These are phyloP conservation scores for Tapirus indicus DNA, from an alignment of 2,797 vertebrate species.

Conservation along the genomic window DNA sequence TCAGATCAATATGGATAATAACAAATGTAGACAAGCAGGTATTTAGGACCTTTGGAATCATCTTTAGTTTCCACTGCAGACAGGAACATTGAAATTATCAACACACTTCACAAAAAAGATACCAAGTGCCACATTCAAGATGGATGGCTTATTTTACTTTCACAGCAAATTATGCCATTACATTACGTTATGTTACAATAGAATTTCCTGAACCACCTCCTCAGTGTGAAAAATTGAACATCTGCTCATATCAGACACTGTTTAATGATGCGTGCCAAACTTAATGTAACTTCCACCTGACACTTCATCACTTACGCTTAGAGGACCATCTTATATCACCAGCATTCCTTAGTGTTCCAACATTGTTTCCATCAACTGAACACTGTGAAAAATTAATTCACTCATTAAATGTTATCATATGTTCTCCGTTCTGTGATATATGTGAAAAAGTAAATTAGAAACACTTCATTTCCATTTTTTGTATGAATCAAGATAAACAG, in stretches of 20 bases:
- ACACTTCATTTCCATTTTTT: neutral
- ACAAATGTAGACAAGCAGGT: neutral
- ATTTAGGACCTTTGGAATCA: neutral
- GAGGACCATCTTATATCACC: neutral
- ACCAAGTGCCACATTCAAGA: conserved; percentile 61
- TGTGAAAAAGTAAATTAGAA: neutral
- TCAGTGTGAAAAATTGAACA: conserved; percentile 69
- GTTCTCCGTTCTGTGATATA: conserved; percentile 35
- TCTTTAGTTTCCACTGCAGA: conserved; percentile 21
- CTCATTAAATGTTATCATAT: conserved; percentile 65
- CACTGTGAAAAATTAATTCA: conserved; percentile 45
- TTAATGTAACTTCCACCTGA: conserved; percentile 68
- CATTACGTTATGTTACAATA: conserved; percentile 64
- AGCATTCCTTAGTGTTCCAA: neutral
- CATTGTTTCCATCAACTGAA: conserved; percentile 17
- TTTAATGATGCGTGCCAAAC: conserved; percentile 69
- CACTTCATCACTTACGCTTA: conserved; percentile 65
- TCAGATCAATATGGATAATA: neutral
- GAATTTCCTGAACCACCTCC: conserved; percentile 70
- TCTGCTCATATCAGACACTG: conserved; percentile 75
- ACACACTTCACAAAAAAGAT: conserved; percentile 28
- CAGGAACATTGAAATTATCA: conserved; percentile 20
- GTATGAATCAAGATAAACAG: conserved; percentile 16
- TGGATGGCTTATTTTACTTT: conserved; percentile 62
- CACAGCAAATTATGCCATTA: conserved; percentile 68